Conservation (phyloP, 2,113 vertebrate genomes). For the Bubo bubo region DNA sequence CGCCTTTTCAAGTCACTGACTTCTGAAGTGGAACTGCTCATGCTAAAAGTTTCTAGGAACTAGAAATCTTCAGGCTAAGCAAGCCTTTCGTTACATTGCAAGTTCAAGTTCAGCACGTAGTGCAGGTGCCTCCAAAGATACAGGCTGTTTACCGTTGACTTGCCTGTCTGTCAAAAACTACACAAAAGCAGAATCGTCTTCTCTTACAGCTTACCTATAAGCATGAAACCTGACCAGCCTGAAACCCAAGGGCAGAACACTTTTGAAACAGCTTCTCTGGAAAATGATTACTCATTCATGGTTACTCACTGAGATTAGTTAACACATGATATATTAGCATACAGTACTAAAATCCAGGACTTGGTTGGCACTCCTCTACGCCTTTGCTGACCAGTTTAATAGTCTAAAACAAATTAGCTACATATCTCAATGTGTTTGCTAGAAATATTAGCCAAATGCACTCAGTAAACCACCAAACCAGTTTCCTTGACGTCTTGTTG, state of each 20-base stretch:
- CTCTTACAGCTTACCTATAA: background rate
- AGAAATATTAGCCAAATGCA: background rate
- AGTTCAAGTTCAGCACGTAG: fast-evolving
- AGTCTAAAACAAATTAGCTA: background rate
- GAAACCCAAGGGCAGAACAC: background rate
- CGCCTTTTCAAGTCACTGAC: background rate
- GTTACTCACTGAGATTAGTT: background rate
- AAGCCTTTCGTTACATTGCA: background rate
- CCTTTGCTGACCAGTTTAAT: background rate
- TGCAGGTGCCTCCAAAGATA: background rate
- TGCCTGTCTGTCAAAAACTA: background rate
- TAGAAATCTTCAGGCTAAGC: background rate
- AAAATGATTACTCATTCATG: background rate
- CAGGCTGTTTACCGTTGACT: background rate
- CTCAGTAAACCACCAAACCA: background rate
- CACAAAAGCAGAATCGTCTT: background rate
- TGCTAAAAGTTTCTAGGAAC: background rate
- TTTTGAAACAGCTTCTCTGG: background rate
- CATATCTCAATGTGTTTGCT: fast-evolving
- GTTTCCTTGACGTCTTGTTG: background rate
- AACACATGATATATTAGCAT: background rate
- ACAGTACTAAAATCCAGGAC: background rate
- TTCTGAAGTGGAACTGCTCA: background rate
- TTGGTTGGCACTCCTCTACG: background rate
- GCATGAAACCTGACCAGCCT: background rate